phyloP scores from a whole-genome alignment of 2,797 vertebrate genomes.

The Aotus griseimembra region DNA sequence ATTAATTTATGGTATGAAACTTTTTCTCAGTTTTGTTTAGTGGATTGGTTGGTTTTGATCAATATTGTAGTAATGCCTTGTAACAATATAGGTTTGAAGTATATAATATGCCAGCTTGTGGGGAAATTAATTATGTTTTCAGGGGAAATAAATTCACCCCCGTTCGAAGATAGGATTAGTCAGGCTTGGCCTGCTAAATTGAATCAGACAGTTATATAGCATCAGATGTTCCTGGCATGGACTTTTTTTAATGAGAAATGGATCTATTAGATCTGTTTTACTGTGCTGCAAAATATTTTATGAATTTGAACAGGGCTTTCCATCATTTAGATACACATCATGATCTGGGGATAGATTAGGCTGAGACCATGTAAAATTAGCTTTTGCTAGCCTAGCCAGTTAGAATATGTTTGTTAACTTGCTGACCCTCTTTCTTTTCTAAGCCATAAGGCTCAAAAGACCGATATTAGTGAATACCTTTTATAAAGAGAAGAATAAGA shows the following conservation, averaged over 20 bases:
- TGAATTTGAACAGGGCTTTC: constrained; percentile 69
- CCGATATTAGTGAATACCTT: constrained; percentile 30
- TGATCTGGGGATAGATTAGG: constrained; percentile 40
- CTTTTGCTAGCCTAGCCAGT: constrained; percentile 72
- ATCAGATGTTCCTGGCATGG: constrained; percentile 77
- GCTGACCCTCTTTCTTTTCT: constrained; percentile 58
- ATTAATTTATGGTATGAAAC: not conserved
- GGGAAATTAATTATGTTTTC: constrained; percentile 41
- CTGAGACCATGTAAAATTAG: constrained; percentile 71
- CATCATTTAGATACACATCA: constrained; percentile 69
- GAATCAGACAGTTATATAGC: constrained; percentile 78
- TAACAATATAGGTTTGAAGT: constrained; percentile 44
- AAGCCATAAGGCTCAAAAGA: constrained; percentile 58
- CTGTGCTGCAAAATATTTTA: constrained; percentile 76
- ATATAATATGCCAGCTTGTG: constrained; percentile 38
- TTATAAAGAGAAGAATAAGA: constrained; percentile 61
- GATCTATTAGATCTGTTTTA: constrained; percentile 80
- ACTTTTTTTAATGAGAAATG: constrained; percentile 86
- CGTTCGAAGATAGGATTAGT: constrained; percentile 76
- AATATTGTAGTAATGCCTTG: not conserved
- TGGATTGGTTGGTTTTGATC: constrained; percentile 28
- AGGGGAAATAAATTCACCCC: constrained; percentile 72
- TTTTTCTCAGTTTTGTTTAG: not conserved
- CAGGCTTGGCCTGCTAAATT: constrained; percentile 83
- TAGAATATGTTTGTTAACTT: constrained; percentile 79